Conservation (phyloP, 2,113 vertebrate species). For the Saguinus midas region DNA sequence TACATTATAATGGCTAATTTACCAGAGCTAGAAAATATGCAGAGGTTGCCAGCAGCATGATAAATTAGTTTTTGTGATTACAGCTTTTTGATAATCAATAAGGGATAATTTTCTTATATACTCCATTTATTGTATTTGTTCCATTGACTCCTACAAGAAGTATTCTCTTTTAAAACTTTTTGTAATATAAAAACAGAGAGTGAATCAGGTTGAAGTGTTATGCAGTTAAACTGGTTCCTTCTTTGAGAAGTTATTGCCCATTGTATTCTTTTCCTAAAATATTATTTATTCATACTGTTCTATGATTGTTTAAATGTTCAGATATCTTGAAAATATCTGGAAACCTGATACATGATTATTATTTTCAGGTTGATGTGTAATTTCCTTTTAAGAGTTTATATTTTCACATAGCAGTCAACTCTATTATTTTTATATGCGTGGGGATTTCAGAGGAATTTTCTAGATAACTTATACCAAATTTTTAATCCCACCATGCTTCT, state of each 20-base stretch:
- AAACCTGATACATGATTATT: not conserved
- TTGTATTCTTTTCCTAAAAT: slow-evolving; percentile 31
- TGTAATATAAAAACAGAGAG: not conserved
- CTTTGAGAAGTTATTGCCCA: not conserved
- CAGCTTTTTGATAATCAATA: not conserved
- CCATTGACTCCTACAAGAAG: not conserved
- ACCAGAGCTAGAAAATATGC: not conserved
- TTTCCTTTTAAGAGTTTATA: slow-evolving; percentile 26
- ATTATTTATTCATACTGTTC: not conserved
- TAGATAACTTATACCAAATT: slow-evolving; percentile 15
- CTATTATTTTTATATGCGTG: not conserved
- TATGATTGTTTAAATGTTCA: slow-evolving; percentile 7
- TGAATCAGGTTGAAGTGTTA: not conserved
- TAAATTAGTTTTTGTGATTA: not conserved
- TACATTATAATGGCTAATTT: not conserved
- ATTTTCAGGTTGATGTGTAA: slow-evolving; percentile 23
- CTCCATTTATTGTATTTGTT: not conserved
- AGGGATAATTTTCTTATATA: not conserved
- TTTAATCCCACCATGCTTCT: slow-evolving; percentile 18
- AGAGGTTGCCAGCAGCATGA: not conserved
- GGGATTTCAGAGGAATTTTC: slow-evolving; percentile 27
- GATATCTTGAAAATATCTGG: not conserved
- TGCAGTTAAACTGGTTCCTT: not conserved
- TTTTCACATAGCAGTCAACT: not conserved
- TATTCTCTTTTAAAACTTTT: not conserved